Evolutionary conservation across 2,888 invertebrate genomes (phyloP), one percentile per base, ranked within the genome.

Genomic region (Zhuqinia jingwanae): DNA sequence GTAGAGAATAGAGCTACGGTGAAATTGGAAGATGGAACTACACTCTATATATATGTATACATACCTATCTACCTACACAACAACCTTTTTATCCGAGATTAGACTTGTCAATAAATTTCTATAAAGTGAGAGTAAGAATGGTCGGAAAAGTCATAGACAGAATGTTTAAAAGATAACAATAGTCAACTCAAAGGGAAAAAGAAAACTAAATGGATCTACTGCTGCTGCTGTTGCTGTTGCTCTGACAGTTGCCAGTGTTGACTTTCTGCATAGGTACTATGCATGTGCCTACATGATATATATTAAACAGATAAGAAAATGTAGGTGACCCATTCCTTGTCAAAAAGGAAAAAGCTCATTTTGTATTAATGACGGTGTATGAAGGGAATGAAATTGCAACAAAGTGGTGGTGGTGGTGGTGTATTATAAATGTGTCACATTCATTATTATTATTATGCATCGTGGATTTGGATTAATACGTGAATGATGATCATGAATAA

Each of bases 271-370:
- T n/a, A 47, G 47, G 47, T 47, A 47, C n/a, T 42, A 15, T 47
- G 15, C n/a, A 53, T 17, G 8, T 53, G 53, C 17, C n/a, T 53
- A 20, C 17, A 53, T 53, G 53, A 2, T 15, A 15, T n/a, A 50
- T 53, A 53, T 53, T 53, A 11, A 22, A 22, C 13, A 56, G 63
- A 63, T 63, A 70, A 56, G 47, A 42, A n/a, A 77, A 84, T 77
- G 84, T 84, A 84, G 84, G 84, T 84, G 84, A 84, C 84, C 84
- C 56, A 84, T 84, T 84, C 68, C 84, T 84, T 77, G 50, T 84
- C 68, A 68, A 78, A 60, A 65, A 47, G 60, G 58, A 81, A 73
- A n/a, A 83, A 68, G 84, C 84, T 84, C 84, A 58, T 84, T 77
- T 76, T 36, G 13, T 75, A 76, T 53, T 76, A 83, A 83, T 83